These are phyloP conservation scores for Drosophila differens DNA, from an alignment of 2,888 invertebrate species.

Conservation along the genomic window DNA sequence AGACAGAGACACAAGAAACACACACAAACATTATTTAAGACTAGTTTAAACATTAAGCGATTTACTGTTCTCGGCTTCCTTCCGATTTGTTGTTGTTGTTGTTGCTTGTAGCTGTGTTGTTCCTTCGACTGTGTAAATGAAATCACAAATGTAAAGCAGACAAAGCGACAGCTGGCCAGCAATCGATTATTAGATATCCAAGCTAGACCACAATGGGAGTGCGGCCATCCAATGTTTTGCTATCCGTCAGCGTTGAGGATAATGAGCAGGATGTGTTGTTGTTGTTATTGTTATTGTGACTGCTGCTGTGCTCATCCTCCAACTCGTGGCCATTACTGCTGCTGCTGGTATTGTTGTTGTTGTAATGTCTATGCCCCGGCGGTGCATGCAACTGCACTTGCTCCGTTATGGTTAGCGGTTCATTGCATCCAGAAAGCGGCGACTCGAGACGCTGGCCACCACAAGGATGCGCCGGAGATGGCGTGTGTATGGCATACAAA, in stretches of 20 bases:
- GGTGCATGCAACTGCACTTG: constrained; percentile 75
- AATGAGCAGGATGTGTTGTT: constrained; percentile 83
- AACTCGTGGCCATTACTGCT: constrained; percentile 34
- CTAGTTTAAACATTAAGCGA: constrained; percentile 72
- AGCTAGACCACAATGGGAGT: constrained; percentile 83
- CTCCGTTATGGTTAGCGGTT: constrained; percentile 73
- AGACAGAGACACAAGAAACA: constrained; percentile 60
- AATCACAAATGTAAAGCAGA: constrained; percentile 68
- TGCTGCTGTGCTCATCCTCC: constrained; percentile 50
- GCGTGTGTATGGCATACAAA: constrained; percentile 77
- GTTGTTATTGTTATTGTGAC: constrained; percentile 74
- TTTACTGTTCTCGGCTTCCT: constrained; percentile 43
- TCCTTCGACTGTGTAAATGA: constrained; percentile 46
- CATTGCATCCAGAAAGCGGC: constrained; percentile 48
- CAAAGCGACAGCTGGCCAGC: constrained; percentile 22
- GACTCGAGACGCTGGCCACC: constrained; percentile 40
- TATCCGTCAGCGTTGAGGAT: constrained; percentile 83
- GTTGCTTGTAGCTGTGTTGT: constrained; percentile 41
- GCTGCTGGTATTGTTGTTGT: constrained; percentile 42
- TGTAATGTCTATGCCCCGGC: constrained; percentile 30
- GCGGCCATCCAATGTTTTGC: constrained; percentile 84
- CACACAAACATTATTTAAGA: constrained; percentile 75
- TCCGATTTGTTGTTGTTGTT: constrained; percentile 21
- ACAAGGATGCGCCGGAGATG: constrained; percentile 61
- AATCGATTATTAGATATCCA: constrained; percentile 4